phyloP scores from a whole-genome alignment of 2,888 invertebrate genomes.

The Pachymerium ferrugineum region DNA sequence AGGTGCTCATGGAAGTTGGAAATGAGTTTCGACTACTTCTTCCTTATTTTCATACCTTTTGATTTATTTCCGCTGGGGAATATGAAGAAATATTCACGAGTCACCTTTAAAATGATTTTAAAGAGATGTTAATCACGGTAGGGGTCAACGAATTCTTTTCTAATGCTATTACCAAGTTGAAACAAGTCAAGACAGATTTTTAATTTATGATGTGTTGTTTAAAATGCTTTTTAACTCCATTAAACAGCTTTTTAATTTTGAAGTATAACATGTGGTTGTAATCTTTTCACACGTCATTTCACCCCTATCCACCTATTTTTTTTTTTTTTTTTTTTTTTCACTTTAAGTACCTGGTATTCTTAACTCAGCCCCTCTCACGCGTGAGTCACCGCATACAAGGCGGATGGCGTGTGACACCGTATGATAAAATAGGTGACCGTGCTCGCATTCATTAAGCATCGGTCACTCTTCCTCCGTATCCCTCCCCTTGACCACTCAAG shows the following conservation, averaged over 20 bases:
- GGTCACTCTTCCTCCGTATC: slow-evolving; percentile 6
- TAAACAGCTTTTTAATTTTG: too few species aligned
- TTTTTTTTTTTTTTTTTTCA: background rate
- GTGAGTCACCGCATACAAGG: background rate
- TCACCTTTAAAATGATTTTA: slow-evolving; percentile 7
- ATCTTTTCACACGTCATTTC: too few species aligned
- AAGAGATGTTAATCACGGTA: background rate
- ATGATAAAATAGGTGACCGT: background rate
- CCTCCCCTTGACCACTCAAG: slow-evolving; percentile 25
- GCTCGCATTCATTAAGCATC: slow-evolving; percentile 23
- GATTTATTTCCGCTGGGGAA: too few species aligned
- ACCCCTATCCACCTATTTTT: background rate
- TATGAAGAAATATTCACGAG: too few species aligned
- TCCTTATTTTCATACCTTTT: too few species aligned
- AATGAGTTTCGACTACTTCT: too few species aligned
- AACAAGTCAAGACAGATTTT: background rate
- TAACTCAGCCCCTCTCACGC: too few species aligned
- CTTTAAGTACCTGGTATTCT: too few species aligned
- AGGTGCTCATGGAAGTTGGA: background rate
- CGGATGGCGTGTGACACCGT: background rate
- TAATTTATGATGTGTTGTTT: too few species aligned
- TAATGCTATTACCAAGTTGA: background rate
- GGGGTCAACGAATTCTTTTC: background rate
- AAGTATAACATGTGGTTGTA: too few species aligned
- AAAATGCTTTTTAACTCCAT: too few species aligned